These are phyloP conservation scores for Lordiphosa mommai DNA, from an alignment of 1,140 invertebrate species.

Conservation along the genomic window DNA sequence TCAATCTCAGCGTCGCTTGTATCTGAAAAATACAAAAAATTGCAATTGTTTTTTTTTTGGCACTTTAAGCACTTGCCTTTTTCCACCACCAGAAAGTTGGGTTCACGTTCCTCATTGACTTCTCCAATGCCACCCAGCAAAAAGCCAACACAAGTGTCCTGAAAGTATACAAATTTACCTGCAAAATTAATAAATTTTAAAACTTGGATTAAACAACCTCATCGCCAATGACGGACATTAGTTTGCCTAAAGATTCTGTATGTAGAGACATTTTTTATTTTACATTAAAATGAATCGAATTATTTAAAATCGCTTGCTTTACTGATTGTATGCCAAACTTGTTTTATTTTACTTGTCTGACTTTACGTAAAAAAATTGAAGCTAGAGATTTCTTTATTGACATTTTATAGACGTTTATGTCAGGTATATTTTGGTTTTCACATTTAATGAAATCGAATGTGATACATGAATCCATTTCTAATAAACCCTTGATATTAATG, in stretches of 20 bases:
- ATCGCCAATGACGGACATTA: conserved; percentile 56
- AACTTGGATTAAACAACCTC: conserved; percentile 27
- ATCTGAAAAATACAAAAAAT: conserved; percentile 83
- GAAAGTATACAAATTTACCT: neutral
- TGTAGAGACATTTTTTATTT: conserved; percentile 24
- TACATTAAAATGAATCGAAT: neutral
- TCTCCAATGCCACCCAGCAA: conserved; percentile 98
- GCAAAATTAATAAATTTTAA: neutral
- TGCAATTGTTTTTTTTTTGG: neutral
- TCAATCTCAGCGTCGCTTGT: conserved; percentile 97
- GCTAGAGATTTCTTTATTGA: too few species aligned
- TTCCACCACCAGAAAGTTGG: conserved; percentile 99
- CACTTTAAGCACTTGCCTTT: conserved; percentile 87
- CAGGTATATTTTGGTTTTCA: too few species aligned
- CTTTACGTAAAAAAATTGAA: too few species aligned
- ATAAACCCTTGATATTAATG: too few species aligned
- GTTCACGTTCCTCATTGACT: conserved; percentile 97
- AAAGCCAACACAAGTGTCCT: conserved; percentile 99
- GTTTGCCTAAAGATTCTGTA: conserved; percentile 9
- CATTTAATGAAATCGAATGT: too few species aligned
- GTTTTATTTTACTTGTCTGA: too few species aligned
- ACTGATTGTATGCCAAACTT: too few species aligned
- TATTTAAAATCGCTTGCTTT: neutral
- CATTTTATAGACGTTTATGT: too few species aligned
- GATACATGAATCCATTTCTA: too few species aligned